phyloP scores from a whole-genome alignment of 2,888 invertebrate genomes.

The Ernsta delagoae region DNA sequence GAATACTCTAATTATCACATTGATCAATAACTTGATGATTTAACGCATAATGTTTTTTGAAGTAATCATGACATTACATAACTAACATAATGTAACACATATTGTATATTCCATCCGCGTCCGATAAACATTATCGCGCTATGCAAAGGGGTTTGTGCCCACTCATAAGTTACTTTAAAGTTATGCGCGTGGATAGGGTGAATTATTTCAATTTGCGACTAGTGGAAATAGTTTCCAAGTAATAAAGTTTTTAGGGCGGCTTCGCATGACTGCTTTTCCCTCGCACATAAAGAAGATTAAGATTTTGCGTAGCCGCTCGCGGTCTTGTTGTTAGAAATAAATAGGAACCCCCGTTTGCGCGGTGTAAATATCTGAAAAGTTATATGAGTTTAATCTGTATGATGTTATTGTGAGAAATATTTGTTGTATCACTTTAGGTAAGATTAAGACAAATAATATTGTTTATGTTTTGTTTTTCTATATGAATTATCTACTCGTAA shows the following conservation, averaged over 20 bases:
- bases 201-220: slow-evolving; percentile 75
- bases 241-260: slow-evolving; percentile 67
- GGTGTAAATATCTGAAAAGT: background rate
- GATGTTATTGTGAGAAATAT: background rate
- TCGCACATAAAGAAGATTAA: slow-evolving; percentile 50
- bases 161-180: slow-evolving; percentile 63
- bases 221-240: slow-evolving; percentile 67
- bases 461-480: no score
- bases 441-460: no score
- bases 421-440: no score
- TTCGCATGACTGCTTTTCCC: slow-evolving; percentile 62
- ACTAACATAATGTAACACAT: no score
- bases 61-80: no score
- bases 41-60: no score
- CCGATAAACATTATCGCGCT: slow-evolving; percentile 42
- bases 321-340: slow-evolving; percentile 32
- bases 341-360: background rate
- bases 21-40: no score
- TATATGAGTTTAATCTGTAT: background rate
- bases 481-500: no score
- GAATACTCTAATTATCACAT: no score
- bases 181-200: slow-evolving; percentile 60
- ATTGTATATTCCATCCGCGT: slow-evolving; percentile 4
- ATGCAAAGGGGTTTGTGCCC: slow-evolving; percentile 52
- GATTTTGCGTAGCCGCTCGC: slow-evolving; percentile 41